phyloP scores from a whole-genome alignment of 2,797 vertebrate genomes.

The Zonotrichia albicollis region DNA sequence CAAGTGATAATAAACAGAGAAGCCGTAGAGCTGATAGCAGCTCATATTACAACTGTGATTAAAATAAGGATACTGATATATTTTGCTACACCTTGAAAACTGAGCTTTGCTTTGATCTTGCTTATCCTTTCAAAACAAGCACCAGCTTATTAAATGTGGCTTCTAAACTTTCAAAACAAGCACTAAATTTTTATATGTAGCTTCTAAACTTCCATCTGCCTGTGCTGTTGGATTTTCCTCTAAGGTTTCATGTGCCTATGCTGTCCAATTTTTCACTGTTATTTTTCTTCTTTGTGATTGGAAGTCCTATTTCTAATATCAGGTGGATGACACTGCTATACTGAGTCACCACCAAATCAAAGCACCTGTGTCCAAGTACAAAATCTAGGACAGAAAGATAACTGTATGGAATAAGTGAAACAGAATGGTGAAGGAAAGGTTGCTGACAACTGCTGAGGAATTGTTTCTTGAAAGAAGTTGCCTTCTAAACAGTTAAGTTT shows the following conservation, averaged over 20 bases:
- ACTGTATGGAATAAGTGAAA: constrained; percentile 15
- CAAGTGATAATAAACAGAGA: not conserved
- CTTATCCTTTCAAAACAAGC: not conserved
- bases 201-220: not conserved
- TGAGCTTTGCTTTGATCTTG: not conserved
- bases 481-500: not conserved
- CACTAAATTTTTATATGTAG: not conserved
- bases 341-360: constrained; percentile 3
- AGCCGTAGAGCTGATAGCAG: not conserved
- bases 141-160: not conserved
- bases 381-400: constrained; percentile 2
- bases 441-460: not conserved
- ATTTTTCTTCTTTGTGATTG: not conserved
- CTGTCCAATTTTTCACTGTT: not conserved
- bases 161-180: not conserved
- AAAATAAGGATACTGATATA: not conserved
- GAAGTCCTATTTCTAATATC: constrained; percentile 20
- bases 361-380: not conserved
- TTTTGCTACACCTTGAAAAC: not conserved
- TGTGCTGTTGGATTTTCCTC: not conserved
- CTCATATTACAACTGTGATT: not conserved
- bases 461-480: not conserved
- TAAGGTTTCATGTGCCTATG: not conserved
- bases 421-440: not conserved
- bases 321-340: constrained; percentile 22